Conservation (phyloP, 2,797 vertebrate species). For the Hydrocynus forskahlii region DNA sequence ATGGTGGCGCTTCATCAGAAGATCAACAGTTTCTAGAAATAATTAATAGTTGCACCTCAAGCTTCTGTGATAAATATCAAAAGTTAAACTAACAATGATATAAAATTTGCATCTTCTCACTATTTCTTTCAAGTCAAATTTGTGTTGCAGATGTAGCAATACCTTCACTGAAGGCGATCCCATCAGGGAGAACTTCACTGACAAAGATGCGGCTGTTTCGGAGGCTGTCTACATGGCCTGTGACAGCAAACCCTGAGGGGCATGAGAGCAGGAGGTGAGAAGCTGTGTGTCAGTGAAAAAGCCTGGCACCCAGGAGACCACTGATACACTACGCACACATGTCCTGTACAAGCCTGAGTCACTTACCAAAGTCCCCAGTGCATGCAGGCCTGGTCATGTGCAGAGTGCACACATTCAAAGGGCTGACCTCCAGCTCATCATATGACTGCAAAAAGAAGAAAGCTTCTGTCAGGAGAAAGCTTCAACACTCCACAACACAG, state of each 20-base stretch:
- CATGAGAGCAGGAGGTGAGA: constrained; percentile 4
- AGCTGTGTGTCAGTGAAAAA: not conserved
- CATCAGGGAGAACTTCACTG: constrained; percentile 84
- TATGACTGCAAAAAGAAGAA: constrained; percentile 57
- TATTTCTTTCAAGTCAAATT: not conserved
- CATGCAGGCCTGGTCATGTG: constrained; percentile 57
- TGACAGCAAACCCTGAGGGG: constrained; percentile 51
- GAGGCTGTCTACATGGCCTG: constrained; percentile 43
- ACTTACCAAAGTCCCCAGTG: constrained; percentile 70
- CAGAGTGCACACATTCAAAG: constrained; percentile 58
- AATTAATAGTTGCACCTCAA: too few relatives aligned
- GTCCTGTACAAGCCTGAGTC: not conserved
- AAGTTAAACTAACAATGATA: too few relatives aligned
- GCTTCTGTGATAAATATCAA: too few relatives aligned
- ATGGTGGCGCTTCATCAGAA: not conserved
- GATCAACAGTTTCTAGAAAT: too few relatives aligned
- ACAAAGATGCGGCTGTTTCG: constrained; percentile 78
- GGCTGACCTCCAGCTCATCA: constrained; percentile 68
- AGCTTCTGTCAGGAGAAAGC: constrained; percentile 67
- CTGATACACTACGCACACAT: constrained; percentile 1
- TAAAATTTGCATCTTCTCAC: not conserved
- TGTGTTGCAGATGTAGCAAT: constrained; percentile 9
- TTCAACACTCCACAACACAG: constrained; percentile 61
- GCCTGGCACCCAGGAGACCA: not conserved
- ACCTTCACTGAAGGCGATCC: constrained; percentile 86